Evolutionary conservation across 30 jellyfish, hydroid and myxozoan genomes (phyloP).

Genomic region (Phacellophora camtschatica): DNA sequence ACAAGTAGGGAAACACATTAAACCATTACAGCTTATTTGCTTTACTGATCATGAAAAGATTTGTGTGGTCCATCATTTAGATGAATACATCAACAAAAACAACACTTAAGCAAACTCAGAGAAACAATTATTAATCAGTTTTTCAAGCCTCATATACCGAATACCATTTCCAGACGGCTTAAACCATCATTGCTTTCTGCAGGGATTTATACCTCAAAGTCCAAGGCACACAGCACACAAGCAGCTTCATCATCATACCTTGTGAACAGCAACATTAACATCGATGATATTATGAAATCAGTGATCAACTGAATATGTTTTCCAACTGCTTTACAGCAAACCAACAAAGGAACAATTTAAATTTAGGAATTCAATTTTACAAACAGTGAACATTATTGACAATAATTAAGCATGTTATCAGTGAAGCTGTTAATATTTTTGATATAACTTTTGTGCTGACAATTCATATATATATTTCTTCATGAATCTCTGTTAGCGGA

Average conservation of each 20-base stretch:
- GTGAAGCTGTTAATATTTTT: not conserved
- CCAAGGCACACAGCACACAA: slow-evolving; percentile 34
- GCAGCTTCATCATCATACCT: slow-evolving; percentile 39
- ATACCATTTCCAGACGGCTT: slow-evolving; percentile 18
- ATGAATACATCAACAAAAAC: slow-evolving; percentile 11
- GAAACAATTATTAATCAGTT: slow-evolving; percentile 21
- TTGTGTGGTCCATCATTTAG: slow-evolving; percentile 25
- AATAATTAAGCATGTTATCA: not conserved
- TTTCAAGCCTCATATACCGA: slow-evolving; percentile 23
- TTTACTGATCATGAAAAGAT: too few species aligned
- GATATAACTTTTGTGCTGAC: not conserved
- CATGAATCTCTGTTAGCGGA: not conserved
- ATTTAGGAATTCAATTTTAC: not conserved
- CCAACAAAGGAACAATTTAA: not conserved
- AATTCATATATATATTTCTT: not conserved
- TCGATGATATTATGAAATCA: not conserved
- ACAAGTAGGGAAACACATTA: too few species aligned
- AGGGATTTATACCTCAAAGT: slow-evolving; percentile 21
- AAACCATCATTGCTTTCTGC: not conserved
- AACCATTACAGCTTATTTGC: too few species aligned
- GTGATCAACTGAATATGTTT: slow-evolving; percentile 22
- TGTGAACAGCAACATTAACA: not conserved
- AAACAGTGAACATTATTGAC: not conserved
- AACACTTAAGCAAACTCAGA: not conserved
- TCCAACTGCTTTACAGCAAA: slow-evolving; percentile 18